Percentiles rank a stretch among this genome's conserved stretches.
phyloP scores from a whole-genome alignment of 2,113 vertebrate genomes.

The Tympanuchus pallidicinctus region DNA sequence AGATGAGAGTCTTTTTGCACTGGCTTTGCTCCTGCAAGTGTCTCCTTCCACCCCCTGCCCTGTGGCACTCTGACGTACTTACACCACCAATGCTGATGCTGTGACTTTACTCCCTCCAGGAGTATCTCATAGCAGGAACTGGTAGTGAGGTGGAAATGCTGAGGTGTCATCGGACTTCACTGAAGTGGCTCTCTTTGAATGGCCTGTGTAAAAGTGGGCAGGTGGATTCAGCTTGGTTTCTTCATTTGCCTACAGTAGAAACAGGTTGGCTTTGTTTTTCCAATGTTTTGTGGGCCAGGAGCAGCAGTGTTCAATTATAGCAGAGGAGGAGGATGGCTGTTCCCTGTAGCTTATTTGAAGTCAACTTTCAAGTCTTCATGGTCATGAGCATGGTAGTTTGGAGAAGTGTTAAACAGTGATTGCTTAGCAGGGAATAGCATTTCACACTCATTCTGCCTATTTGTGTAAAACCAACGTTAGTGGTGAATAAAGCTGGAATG shows the following conservation, averaged over 20 bases:
- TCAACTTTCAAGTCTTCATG: background rate
- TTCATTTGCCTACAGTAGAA: rapidly evolving
- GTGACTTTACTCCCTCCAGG: background rate
- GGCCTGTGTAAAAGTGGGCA: background rate
- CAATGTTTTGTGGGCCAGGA: background rate
- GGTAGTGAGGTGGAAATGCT: background rate
- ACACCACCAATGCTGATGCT: background rate
- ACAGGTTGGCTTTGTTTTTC: background rate
- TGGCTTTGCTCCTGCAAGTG: background rate
- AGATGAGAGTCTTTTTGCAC: background rate
- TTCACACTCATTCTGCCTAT: background rate
- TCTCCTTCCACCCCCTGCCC: background rate
- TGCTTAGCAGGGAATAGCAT: background rate
- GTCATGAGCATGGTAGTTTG: background rate
- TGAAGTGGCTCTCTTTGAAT: background rate
- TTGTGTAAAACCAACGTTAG: background rate
- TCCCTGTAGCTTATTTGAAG: background rate
- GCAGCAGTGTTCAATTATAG: background rate
- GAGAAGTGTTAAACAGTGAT: background rate
- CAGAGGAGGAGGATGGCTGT: background rate
- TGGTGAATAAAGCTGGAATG: background rate
- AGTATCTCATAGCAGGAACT: background rate
- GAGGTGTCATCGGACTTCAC: background rate
- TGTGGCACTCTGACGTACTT: background rate
- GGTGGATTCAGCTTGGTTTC: background rate